Evolutionary conservation across 2,797 vertebrate species (phyloP).

Genomic region (Apodemus agrarius): DNA sequence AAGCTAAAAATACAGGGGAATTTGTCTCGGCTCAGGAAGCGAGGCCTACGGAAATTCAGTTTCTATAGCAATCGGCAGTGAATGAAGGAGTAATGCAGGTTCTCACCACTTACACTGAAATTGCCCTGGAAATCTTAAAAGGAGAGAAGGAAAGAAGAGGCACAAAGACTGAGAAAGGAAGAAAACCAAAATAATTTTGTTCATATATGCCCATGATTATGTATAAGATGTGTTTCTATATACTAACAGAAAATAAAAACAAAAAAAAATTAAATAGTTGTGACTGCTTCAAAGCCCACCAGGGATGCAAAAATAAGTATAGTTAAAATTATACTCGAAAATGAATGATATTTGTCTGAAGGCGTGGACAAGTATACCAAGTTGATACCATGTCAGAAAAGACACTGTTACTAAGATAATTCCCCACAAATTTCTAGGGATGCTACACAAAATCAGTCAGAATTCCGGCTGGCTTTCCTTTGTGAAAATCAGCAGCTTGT

Average conservation of each 20-base stretch:
- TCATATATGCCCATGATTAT: background rate
- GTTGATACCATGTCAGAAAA: background rate
- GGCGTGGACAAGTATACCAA: background rate
- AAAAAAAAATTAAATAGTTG: slow-evolving; percentile 12
- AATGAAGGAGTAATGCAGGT: background rate
- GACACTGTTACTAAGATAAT: background rate
- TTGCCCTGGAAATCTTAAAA: slow-evolving; percentile 1
- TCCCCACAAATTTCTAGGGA: slow-evolving; percentile 22
- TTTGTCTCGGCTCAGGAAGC: background rate
- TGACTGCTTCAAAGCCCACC: background rate
- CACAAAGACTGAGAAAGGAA: background rate
- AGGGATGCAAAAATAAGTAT: background rate
- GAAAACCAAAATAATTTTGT: slow-evolving; percentile 1
- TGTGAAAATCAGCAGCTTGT: slow-evolving; percentile 10
- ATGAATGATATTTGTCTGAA: background rate
- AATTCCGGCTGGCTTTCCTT: background rate
- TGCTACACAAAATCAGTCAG: background rate
- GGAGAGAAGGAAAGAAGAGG: slow-evolving; percentile 38
- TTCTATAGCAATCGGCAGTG: background rate
- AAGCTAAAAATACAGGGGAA: slow-evolving; percentile 3
- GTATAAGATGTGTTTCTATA: background rate
- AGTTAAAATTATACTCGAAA: slow-evolving; percentile 4
- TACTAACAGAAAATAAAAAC: slow-evolving; percentile 29
- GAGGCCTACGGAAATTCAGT: background rate
- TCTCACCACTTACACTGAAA: background rate